Evolutionary conservation across 2,888 invertebrate genomes (phyloP), one percentile per base, ranked within the genome.

Genomic region (Dicranocentrus wangi): DNA sequence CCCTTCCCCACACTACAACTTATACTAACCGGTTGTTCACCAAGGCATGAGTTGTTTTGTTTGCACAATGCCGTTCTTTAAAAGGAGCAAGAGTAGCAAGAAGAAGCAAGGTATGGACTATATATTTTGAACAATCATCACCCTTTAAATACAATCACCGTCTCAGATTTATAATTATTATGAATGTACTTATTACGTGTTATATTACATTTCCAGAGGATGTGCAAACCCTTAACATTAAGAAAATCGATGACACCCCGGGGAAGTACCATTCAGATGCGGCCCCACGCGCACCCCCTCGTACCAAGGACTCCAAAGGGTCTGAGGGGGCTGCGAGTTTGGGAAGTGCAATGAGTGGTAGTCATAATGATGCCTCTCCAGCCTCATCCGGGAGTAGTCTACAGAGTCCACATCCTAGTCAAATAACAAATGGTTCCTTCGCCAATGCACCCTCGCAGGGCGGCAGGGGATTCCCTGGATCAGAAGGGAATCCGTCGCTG

Each of bases 61-160:
- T 23, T 81, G 81, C 82, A 82, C 73, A 43, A 85, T 85, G 84
- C 84, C 84, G 65, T 83, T 84, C 77, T 83, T 83, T 65, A 82
- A 81, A 61, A 84, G 72, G 60, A 84, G 65, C 47, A 82, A 81
- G 61, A 85, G 73, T 60, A 83, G 70, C n/a, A 85, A 85, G 70
- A 84, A 73, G 66, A 70, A 68, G 15, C 60, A 71, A n/a, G 84
- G 84, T 84, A 55, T 76, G 82, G 13, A 39, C 13, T 39, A 39
- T 39, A 39, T 39, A 8, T 7, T 39, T 13, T 39, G 7, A 7
- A 21, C 5, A 53, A 53, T n/a, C 25, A 23, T 58, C 39, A 39
- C 39, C 13, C 39, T 39, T 13, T n/a, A n/a, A n/a, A n/a, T n/a
- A n/a, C n/a, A n/a, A n/a, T n/a, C n/a, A n/a, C n/a, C n/a, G n/a